Evolutionary conservation across 2,113 vertebrate species (phyloP), one percentile per base, ranked within the genome.

Genomic region (Laticauda colubrina): DNA sequence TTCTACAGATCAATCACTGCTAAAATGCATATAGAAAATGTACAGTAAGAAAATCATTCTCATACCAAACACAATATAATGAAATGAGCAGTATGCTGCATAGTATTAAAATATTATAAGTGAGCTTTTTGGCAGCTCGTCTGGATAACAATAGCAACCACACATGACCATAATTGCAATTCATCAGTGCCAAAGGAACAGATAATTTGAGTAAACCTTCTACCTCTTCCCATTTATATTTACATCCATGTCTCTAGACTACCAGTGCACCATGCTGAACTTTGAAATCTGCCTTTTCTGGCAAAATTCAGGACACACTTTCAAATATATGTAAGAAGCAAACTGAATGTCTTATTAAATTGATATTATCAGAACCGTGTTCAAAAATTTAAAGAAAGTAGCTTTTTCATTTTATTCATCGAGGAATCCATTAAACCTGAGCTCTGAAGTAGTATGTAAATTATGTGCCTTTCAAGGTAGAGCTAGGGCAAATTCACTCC

Each of bases 401-500:
- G 97, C 98, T 98, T 98, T 51, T 98, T 99, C 98, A 98, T 99
- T 99, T 98, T 98, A 99, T 99, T 99, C 98, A 99, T 98, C 98
- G 98, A 98, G 98, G 98, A 98, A 99, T 98, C 98, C 98, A 99
- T 99, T 99, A 99, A 98, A 98, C 97, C 97, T 97, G 96, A 97
- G 97, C 98, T 99, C 98, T 98, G 98, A 98, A 98, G 98, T 98
- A 98, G 98, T 98, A 98, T 99, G 98, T 98, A 99, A 98, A 98
- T 99, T 98, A 98, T 97, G 97, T 98, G 98, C 98, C 98, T 99
- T 99, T 99, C 98, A 99, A 99, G 98, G 98, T 98, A 99, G 98
- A 98, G 98, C 98, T 96, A 97, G 98, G 98, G 98, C 98, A 98
- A 99, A 98, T 99, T 98, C 98, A 98, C 98, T 99, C 98, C 98